phyloP scores from a whole-genome alignment of 2,888 invertebrate species.

The Folsomia candida region DNA sequence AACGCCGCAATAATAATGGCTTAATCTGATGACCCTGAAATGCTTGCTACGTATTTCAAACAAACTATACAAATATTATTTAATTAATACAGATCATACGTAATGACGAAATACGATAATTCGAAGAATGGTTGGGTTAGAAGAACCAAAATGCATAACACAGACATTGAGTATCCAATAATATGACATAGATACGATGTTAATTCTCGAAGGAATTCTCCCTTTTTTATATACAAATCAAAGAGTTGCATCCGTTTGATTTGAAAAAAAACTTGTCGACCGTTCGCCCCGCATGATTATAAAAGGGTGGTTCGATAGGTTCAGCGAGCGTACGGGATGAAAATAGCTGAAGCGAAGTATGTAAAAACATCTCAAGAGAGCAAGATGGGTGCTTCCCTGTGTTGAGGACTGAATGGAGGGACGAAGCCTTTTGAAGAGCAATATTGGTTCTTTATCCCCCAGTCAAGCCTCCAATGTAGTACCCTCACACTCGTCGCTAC shows the following conservation, averaged over 20 bases:
- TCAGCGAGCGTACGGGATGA: background rate
- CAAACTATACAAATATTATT: too few relatives aligned
- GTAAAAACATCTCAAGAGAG: constrained; percentile 37
- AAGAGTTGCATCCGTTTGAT: constrained; percentile 25
- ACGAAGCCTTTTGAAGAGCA: background rate
- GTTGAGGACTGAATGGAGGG: background rate
- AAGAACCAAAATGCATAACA: too few relatives aligned
- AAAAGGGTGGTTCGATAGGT: background rate
- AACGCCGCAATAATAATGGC: too few relatives aligned
- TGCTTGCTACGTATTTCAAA: too few relatives aligned
- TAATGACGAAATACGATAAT: too few relatives aligned
- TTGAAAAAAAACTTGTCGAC: too few relatives aligned
- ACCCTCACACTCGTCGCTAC: too few relatives aligned
- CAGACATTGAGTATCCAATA: too few relatives aligned
- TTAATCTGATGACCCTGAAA: too few relatives aligned
- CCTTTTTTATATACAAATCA: constrained; percentile 26
- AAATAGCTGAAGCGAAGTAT: constrained; percentile 25
- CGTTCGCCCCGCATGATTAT: background rate
- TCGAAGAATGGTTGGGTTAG: too few relatives aligned
- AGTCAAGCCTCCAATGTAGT: background rate
- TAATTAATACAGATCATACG: too few relatives aligned
- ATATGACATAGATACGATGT: too few relatives aligned
- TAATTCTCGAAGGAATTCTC: constrained; percentile 36
- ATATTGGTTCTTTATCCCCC: background rate
- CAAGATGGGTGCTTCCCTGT: background rate